Evolutionary conservation across 37 sponge, comb jelly and placozoan genomes (phyloP), one percentile per base, ranked within the genome.

Genomic region (Tethya wilhelma): DNA sequence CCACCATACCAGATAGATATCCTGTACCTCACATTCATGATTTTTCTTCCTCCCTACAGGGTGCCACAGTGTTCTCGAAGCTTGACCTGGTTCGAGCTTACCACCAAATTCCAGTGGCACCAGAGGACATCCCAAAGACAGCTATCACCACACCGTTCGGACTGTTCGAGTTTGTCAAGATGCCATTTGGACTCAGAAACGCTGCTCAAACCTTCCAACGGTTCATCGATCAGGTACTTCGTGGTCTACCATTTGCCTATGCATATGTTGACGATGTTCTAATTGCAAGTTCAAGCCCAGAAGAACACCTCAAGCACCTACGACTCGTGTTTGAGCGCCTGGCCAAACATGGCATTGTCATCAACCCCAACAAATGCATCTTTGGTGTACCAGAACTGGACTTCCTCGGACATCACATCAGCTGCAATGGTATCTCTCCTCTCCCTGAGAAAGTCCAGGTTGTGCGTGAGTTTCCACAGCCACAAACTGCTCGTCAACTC

Each of bases 81-180:
- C 53, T 89, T 1, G 90, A 90, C 65, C 81, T 90, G 4, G 62
- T 75, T 0, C 67, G 71, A 0, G 88, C 88, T 32, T 82, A 88
- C 37, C 67, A 89, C 49, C 90, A 90, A 59, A 84, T 84, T 30
- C 85, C 76, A 30, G 76, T 84, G 7, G 77, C 28, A n/a, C 80
- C 83, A 8, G 73, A 22, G 32, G 89, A 89, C 49, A 55, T 89
- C 19, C 89, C 89, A 19, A 82, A 88, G 62, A 81, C 89, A 0
- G 89, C 89, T 22, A 59, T 89, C 70, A 84, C 66, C 30, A 89
- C 90, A 26, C 86, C 91, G 2, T 90, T 90, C 70, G 86, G 86
- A 14, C 72, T 75, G 20, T 88, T 82, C 70, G 89, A 88, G 55
- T 88, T 88, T 53, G 42, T 88, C 41, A 37, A 67, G 2, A 81